phyloP scores from a whole-genome alignment of 2,888 invertebrate genomes.

The Phorcus lineatus region DNA sequence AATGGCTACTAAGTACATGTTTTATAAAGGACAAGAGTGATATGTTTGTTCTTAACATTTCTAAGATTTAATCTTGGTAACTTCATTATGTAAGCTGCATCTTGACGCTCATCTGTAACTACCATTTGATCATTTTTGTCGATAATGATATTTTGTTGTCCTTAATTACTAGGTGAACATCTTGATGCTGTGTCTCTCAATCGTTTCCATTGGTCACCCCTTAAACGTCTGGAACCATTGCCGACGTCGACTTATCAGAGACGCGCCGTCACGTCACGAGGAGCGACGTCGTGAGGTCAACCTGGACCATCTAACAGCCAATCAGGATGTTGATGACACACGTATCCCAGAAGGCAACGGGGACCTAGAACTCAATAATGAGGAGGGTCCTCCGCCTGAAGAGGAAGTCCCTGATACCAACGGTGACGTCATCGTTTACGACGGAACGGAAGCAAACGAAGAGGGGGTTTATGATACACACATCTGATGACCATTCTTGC shows the following conservation, averaged over 20 bases:
- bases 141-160: too few relatives aligned
- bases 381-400: neutral
- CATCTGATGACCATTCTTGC: neutral
- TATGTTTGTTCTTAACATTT: too few relatives aligned
- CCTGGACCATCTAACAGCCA: neutral
- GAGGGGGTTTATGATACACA: neutral
- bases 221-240: constrained; percentile 48
- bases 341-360: constrained; percentile 20
- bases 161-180: constrained; percentile 34
- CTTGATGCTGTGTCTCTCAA: constrained; percentile 32
- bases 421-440: constrained; percentile 5
- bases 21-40: too few relatives aligned
- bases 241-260: constrained; percentile 35
- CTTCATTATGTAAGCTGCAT: too few relatives aligned
- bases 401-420: neutral
- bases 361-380: neutral
- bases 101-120: too few relatives aligned
- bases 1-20: too few relatives aligned
- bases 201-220: constrained; percentile 42
- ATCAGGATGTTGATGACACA: constrained; percentile 11
- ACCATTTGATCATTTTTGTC: too few relatives aligned
- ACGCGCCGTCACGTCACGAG: neutral
- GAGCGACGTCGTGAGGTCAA: constrained; percentile 11
- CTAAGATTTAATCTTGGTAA: too few relatives aligned
- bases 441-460: constrained; percentile 4